Evolutionary conservation across 2,888 invertebrate species (phyloP).

Genomic region (Lissocephala sabroskyi): DNA sequence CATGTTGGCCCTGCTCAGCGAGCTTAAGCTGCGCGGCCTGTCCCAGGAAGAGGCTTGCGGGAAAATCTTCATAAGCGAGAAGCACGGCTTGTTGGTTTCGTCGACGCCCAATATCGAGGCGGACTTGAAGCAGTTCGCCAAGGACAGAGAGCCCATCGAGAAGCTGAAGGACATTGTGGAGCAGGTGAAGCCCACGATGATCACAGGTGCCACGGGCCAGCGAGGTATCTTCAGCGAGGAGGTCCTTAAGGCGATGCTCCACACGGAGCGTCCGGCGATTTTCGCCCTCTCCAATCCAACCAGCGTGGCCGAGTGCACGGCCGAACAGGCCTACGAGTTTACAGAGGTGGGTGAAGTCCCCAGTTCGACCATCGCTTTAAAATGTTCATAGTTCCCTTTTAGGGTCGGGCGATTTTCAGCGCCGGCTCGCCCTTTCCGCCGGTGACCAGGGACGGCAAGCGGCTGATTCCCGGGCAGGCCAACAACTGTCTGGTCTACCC

Average conservation of each 20-base stretch:
- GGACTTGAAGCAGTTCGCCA: conserved; percentile 18
- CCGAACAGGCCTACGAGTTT: conserved; percentile 40
- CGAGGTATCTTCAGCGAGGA: conserved; percentile 35
- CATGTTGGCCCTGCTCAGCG: not conserved
- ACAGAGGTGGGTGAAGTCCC: conserved; percentile 35
- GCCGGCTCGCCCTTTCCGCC: conserved; percentile 51
- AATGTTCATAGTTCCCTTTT: not conserved
- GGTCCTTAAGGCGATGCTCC: conserved; percentile 24
- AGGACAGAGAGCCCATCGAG: conserved; percentile 4
- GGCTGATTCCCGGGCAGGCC: conserved; percentile 35
- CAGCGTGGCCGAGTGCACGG: conserved; percentile 40
- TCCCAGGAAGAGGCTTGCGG: not conserved
- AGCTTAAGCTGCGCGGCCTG: conserved; percentile 6
- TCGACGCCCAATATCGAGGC: not conserved
- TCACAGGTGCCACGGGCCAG: conserved; percentile 39
- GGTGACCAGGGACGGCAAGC: conserved; percentile 36
- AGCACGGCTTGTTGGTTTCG: conserved; percentile 23
- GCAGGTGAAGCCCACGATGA: conserved; percentile 34
- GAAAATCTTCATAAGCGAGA: conserved; percentile 35
- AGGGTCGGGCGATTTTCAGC: conserved; percentile 43
- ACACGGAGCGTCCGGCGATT: conserved; percentile 35
- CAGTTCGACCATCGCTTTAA: too few relatives aligned
- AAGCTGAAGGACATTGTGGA: conserved; percentile 21
- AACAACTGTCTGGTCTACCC: conserved; percentile 45
- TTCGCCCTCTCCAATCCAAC: conserved; percentile 53